Evolutionary conservation across 1,140 invertebrate genomes (phyloP), one percentile per base, ranked within the genome.

Genomic region (Neomicropteryx cornuta): DNA sequence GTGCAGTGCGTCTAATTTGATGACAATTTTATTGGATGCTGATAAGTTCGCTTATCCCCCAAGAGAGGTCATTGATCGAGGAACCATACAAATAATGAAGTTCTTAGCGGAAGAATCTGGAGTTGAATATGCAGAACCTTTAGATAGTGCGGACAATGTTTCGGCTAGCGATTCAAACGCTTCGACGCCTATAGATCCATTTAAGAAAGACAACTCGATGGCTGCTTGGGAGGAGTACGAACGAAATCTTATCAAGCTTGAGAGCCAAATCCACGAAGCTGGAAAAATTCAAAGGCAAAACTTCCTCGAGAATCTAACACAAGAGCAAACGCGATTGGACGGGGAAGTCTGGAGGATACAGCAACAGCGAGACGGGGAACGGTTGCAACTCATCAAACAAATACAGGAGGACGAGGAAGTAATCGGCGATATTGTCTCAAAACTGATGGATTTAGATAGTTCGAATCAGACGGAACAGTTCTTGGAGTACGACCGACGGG

Each of bases 321-420:
- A 71, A 49, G 73, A 80, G 46, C 77, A 82, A 54, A 68, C 63
- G 36, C 68, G 75, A 46, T 56, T 81, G 18, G 77, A 81, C 48
- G 55, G 52, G 41, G 71, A 81, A 60, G 70, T 83, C 35, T 68
- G 68, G 41, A 77, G 74, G 58, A 66, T 82, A 41, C 80, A 83
- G 48, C 70, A 71, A 46, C 59, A 68, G 46, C 72, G 65, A 53
- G 79, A 83, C 47, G 43, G 56, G 17, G 79, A 83, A 43, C 65
- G 75, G 49, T 61, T 68, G 44, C 66, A 66, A 49, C 58, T 84
- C 20, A 66, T 77, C 36, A 61, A 71, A 53, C 53, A 68, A 42
- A 66, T 75, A 24, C 61, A 69, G 43, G 53, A 70, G 48, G 77
- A 72, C 57, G 79, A 82, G 53, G 62, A 70, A 58, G 70, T 73